These are phyloP conservation scores for Coecobrya sp. DNA, from an alignment of 2,888 invertebrate genomes.

Conservation along the genomic window DNA sequence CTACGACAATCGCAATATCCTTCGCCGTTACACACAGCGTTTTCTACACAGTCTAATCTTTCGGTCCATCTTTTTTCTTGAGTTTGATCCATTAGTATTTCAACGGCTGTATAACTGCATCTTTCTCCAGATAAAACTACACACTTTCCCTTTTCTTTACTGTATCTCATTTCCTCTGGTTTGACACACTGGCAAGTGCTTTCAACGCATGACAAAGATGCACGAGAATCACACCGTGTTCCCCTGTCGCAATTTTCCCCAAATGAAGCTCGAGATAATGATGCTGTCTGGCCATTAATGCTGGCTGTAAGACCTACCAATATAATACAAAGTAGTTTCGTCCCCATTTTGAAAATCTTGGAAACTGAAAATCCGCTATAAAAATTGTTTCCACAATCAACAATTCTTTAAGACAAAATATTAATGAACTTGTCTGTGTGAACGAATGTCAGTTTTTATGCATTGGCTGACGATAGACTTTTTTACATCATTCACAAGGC, in stretches of 20 bases:
- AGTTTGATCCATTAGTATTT: constrained; percentile 42
- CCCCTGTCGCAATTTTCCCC: constrained; percentile 59
- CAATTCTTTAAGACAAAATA: too few species aligned
- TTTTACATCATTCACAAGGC: too few species aligned
- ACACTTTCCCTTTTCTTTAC: constrained; percentile 31
- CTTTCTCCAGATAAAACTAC: constrained; percentile 63
- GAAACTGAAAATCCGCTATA: background rate
- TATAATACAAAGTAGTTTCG: background rate
- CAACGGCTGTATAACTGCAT: constrained; percentile 65
- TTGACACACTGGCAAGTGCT: constrained; percentile 60
- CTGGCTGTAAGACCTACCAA: background rate
- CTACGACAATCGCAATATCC: constrained; percentile 62
- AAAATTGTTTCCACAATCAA: too few species aligned
- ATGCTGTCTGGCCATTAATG: background rate
- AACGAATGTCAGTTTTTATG: too few species aligned
- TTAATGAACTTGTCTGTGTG: too few species aligned
- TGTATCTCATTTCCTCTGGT: constrained; percentile 54
- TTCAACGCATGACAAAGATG: constrained; percentile 34
- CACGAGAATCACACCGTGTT: constrained; percentile 55
- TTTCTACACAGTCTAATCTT: constrained; percentile 48
- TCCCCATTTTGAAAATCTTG: background rate
- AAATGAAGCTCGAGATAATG: constrained; percentile 39
- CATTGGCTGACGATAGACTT: too few species aligned
- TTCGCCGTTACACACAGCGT: constrained; percentile 62
- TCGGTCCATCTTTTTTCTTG: constrained; percentile 70